Percentiles rank a stretch among this genome's conserved stretches.
Conservation (phyloP, 2,888 invertebrate genomes). For the Cryptocephalus moraei region DNA sequence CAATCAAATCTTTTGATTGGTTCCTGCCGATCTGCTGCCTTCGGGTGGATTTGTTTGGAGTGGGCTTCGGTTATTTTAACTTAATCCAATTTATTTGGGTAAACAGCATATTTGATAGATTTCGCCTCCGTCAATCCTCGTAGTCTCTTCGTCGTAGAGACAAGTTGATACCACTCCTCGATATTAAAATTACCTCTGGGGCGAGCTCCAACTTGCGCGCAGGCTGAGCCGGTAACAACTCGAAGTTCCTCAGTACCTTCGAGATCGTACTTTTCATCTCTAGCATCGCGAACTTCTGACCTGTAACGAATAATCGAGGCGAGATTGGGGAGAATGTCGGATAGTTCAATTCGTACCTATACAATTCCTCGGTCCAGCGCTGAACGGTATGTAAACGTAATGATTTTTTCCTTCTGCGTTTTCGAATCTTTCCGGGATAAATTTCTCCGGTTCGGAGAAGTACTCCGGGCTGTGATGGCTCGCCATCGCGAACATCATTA, state of each 20-base stretch:
- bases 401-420: slow-evolving; percentile 33
- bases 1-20: no score
- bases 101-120: no score
- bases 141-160: neutral
- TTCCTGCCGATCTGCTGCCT: no score
- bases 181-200: slow-evolving; percentile 40
- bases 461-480: slow-evolving; percentile 42
- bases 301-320: slow-evolving; percentile 13
- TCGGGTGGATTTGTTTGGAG: no score
- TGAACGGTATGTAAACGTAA: slow-evolving; percentile 50
- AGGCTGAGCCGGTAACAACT: slow-evolving; percentile 20
- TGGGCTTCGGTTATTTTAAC: no score
- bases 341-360: slow-evolving; percentile 6
- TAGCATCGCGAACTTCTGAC: slow-evolving; percentile 41
- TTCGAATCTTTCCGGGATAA: slow-evolving; percentile 46
- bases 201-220: slow-evolving; percentile 37
- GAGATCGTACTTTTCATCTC: slow-evolving; percentile 45
- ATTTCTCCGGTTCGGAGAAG: slow-evolving; percentile 45
- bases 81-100: no score
- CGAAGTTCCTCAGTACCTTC: slow-evolving; percentile 41
- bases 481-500: slow-evolving; percentile 37
- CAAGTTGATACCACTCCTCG: slow-evolving; percentile 35
- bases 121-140: no score
- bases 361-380: slow-evolving; percentile 55
- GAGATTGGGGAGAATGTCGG: neutral